Base-by-base conservation (phyloP, 2,888 invertebrate genomes). In the Caenorhabditis drosophilae region DNA sequence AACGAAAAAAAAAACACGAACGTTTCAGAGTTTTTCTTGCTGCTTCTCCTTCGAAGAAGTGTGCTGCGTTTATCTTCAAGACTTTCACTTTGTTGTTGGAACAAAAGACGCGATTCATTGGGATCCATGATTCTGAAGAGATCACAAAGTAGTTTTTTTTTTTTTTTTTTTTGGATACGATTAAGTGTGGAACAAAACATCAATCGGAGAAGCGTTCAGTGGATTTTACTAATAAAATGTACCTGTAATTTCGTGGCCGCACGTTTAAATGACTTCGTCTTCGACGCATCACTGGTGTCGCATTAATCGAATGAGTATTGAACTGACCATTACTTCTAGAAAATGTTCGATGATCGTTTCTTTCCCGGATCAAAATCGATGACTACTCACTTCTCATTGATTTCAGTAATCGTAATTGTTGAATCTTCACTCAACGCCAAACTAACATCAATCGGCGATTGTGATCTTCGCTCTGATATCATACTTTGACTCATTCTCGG, bases 341-440 rank as follows among this genome's bases (percentile, higher is more conserved):
- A n/a, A n/a, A n/a, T n/a, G n/a, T n/a, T n/a, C n/a, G n/a, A n/a
- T n/a, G n/a, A n/a, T n/a, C n/a, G n/a, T n/a, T n/a, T n/a, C 31
- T 31, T 31, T 9, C 31, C 31, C 12, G 6, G 6, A 31, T 12
- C 31, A 9, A 9, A 9, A 31, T 12, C 31, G 6, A 31, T 31
- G 6, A 6, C 12, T 9, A 31, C 31, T 31, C 6, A 56, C 59
- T 55, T 44, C 27, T 67, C 56, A 38, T 61, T 67, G 4, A 60
- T 18, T 38, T 60, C 67, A 4, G 67, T 67, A 9, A 67, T 57
- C 2, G 67, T 67, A 11, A 61, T 57, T 11, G 61, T 61, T n/a
- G 67, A 67, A 51, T 62, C 67, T 42, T 67, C 67, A 42, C 67
- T 67, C 34, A 67, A 49, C 16, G 67, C 60, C 40, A 67, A 42